phyloP scores from a whole-genome alignment of 2,888 invertebrate species.

The Xestia rhomboidea region DNA sequence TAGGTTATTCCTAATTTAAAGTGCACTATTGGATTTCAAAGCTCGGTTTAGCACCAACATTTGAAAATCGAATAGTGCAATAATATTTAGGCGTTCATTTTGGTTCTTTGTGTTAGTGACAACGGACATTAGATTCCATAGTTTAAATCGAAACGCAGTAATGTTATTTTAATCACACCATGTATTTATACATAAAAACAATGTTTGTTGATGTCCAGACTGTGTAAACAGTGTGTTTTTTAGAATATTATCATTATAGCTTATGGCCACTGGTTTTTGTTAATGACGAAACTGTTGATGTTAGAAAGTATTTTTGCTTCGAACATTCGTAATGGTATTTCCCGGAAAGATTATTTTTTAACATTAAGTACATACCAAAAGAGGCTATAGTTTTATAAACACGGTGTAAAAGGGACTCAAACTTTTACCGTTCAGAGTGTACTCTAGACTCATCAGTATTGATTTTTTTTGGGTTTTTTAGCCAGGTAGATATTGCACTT shows the following conservation, averaged over 20 bases:
- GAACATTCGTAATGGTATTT: not conserved
- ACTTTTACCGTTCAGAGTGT: not conserved
- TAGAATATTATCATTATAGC: constrained; percentile 28
- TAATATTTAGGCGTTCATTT: not conserved
- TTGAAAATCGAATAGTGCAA: not conserved
- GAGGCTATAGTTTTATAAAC: not conserved
- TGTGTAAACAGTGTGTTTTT: constrained; percentile 34
- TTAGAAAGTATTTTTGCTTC: not conserved
- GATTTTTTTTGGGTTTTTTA: not conserved
- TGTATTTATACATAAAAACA: constrained; percentile 34
- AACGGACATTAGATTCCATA: constrained; percentile 13
- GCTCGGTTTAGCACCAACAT: not conserved
- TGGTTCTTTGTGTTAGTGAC: not conserved
- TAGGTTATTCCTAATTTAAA: not conserved
- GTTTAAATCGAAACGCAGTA: constrained; percentile 34
- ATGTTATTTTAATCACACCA: constrained; percentile 63
- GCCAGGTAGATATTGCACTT: not conserved
- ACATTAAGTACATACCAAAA: not conserved
- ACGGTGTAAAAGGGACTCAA: not conserved
- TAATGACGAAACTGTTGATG: constrained; percentile 29
- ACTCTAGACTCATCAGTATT: not conserved
- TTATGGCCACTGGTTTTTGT: constrained; percentile 2
- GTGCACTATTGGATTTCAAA: not conserved
- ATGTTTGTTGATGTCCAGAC: constrained; percentile 33
- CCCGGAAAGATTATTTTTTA: not conserved